Evolutionary conservation across 1,140 invertebrate species (phyloP), one percentile per base, ranked within the genome.

Genomic region (Nymphalis io): DNA sequence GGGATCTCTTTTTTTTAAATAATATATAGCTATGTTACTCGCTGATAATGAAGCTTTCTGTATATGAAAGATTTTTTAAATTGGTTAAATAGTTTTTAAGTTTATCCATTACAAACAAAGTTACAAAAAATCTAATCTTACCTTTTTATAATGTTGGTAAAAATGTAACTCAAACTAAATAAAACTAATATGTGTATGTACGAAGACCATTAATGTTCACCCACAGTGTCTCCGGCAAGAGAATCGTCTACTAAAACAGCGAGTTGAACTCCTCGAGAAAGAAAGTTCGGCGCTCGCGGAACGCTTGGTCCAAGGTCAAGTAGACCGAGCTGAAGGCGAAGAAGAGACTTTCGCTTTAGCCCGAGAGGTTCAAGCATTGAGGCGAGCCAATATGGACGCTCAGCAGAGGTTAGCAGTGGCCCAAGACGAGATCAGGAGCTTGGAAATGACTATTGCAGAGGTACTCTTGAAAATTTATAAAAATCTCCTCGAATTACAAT

Each of bases 251-350:
- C 92, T 99, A 0, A 95, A 97, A 71, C 97, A 99, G 85, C 93
- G 98, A 75, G 98, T 98, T 57, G 98, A 99, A 82, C 95, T 98
- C 71, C 91, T 99, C 23, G 99, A 99, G 88, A 96, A 96, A 23
- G 97, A 98, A 81, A 97, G 96, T 16, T 96, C 96, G 23, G 95
- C 96, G 71, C 85, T 98, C 20, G 99, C 98, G 0, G 98, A 99
- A 91, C 94, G 97, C 69, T 93, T 99, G 74, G 98, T 99, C 2
- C 95, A 98, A 55, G 98, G 98, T 58, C 99, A 99, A 92, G 98
- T 99, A 8, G 98, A 97, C 40, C 93, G 98, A 18, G 99, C 98
- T 0, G 97, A 99, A 81, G 96, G 97, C 68, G 96, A 97, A 73
- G 96, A 97, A 89, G 96, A 96, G 4, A 95, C 95, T n/a, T 97